A percentile compares a stretch with the other conserved stretches of the same genome.
These are phyloP conservation scores for Phaethon lepturus DNA, from an alignment of 2,113 vertebrate genomes.

Conservation along the genomic window DNA sequence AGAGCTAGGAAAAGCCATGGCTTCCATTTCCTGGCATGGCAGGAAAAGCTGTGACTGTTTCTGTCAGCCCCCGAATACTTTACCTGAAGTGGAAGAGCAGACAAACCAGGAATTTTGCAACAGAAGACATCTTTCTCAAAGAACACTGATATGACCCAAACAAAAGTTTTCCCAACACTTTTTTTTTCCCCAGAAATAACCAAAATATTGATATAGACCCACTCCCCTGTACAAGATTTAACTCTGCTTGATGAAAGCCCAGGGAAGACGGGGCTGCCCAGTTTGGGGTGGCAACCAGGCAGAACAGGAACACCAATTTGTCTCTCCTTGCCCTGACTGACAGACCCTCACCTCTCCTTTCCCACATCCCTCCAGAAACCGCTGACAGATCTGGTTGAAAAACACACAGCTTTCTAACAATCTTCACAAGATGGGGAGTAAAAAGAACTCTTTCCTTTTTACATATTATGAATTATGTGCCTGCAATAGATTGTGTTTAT, in stretches of 20 bases:
- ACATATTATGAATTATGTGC: neutral
- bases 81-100: neutral
- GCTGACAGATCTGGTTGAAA: neutral
- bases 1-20: neutral
- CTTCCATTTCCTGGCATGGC: neutral
- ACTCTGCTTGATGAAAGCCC: neutral
- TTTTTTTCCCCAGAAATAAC: neutral
- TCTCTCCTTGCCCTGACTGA: neutral
- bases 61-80: neutral
- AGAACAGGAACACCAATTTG: neutral
- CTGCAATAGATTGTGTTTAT: neutral
- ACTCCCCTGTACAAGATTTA: neutral
- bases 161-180: neutral
- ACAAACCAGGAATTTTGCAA: neutral
- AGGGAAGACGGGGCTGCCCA: neutral
- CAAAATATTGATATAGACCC: neutral
- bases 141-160: neutral
- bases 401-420: neutral
- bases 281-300: neutral
- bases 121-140: neutral
- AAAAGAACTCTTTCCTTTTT: neutral
- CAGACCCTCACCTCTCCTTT: neutral
- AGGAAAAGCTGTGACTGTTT: neutral
- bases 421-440: neutral
- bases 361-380: neutral